Evolutionary conservation across 35 echinoderm and acorn worm species (phyloP), one percentile per base, ranked within the genome.

Genomic region (Holothuria glaberrima): DNA sequence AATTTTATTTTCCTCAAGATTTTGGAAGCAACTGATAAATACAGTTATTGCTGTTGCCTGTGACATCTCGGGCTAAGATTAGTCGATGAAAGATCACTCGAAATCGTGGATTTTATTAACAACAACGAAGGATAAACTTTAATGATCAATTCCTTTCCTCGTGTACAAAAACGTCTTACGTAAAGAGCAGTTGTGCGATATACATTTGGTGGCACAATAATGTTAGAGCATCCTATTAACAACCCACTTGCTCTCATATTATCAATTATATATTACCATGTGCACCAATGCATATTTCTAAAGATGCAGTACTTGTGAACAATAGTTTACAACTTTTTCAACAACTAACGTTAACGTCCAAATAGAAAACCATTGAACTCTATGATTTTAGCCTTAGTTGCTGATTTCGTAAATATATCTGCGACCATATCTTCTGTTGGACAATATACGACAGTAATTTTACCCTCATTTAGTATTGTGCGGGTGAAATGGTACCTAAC

Each of bases 391-490:
- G 21, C 14, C 30, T 89, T 89, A 65, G 83, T 68, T 46, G 44
- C 44, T 46, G 44, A 10, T 46, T 83, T 83, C 5, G 24, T 83
- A 34, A 83, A 83, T 54, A 33, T 83, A 33, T 83, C 58, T 30
- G 79, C 79, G n/a, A 75, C 72, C 34, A 46, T 75, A 75, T 71
- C 68, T 16, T 89, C 87, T 89, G 87, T 89, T 14, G 87, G 67
- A 22, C 41, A 89, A 89, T 89, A 74, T 33, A 56, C 31, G 4
- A 74, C 6, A 58, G 18, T 68, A 56, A 89, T 75, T 74, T 71
- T 74, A 19, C 66, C 48, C 21, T 75, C 69, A 2, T 75, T 89
- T 22, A 89, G 59, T 0, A 54, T n/a, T 56, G 25, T 75, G 28
- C 70, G 48, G 25, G 75, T 77, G 30, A 89, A 89, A 31, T 89